Percentiles rank a stretch among this genome's conserved stretches.
Evolutionary conservation across 2,113 vertebrate species (phyloP).

Genomic region (Antechinus stuartii): DNA sequence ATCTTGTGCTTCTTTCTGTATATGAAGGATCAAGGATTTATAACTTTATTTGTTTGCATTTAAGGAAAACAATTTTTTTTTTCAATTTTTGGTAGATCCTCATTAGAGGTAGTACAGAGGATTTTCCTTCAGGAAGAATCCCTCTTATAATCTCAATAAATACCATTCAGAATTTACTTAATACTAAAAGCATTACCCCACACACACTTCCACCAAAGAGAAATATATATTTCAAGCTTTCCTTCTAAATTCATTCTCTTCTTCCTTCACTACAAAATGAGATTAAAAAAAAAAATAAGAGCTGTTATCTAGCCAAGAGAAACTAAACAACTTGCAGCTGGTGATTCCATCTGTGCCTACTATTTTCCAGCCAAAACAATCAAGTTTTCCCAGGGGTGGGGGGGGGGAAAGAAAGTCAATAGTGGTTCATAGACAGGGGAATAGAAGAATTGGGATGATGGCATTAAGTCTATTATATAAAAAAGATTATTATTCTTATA

Average conservation of each 20-base stretch:
- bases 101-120: neutral
- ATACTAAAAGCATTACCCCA: neutral
- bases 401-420: neutral
- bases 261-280: constrained; percentile 10
- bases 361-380: constrained; percentile 44
- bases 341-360: constrained; percentile 26
- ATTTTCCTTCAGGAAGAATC: neutral
- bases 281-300: constrained; percentile 52
- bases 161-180: neutral
- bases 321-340: constrained; percentile 30
- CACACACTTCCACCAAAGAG: neutral
- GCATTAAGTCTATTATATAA: neutral
- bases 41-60: neutral
- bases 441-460: too few species aligned
- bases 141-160: neutral
- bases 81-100: neutral
- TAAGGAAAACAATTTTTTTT: neutral
- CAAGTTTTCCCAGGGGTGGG: neutral
- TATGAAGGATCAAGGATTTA: neutral
- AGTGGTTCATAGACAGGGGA: neutral
- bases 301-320: constrained; percentile 45
- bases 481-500: neutral
- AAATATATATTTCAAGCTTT: neutral
- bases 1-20: neutral
- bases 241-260: neutral